phyloP scores from a whole-genome alignment of 2,113 vertebrate species.

The Sebastes schlegelii region DNA sequence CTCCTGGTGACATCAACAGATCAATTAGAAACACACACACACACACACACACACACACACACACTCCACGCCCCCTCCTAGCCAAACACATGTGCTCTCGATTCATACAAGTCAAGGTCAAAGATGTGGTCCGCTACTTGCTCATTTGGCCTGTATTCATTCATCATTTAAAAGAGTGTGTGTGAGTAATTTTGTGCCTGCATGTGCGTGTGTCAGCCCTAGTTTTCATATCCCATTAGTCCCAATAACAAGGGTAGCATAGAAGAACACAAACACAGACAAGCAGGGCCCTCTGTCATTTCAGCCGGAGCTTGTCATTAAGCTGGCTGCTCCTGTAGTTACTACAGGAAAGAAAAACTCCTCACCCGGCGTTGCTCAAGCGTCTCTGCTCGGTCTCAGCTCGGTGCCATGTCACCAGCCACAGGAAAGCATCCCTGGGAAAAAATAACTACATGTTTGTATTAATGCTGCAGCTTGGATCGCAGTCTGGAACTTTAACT shows the following conservation, averaged over 20 bases:
- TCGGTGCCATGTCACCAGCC: conserved; percentile 34
- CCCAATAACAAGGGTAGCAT: conserved; percentile 25
- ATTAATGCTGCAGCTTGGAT: conserved; percentile 27
- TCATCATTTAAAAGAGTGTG: conserved; percentile 6
- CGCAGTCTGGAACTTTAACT: neutral
- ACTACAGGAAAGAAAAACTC: conserved; percentile 53
- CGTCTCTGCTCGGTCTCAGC: conserved; percentile 20
- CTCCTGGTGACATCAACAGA: conserved; percentile 60
- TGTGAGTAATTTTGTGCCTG: neutral
- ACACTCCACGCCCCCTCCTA: neutral
- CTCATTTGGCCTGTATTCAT: conserved; percentile 12
- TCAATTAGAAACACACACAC: conserved; percentile 60
- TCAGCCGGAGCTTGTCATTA: conserved; percentile 51
- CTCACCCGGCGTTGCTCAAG: conserved; percentile 16
- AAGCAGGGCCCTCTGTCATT: conserved; percentile 34
- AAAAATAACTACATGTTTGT: conserved; percentile 42
- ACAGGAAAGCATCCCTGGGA: conserved; percentile 30
- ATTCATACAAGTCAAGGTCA: conserved; percentile 66
- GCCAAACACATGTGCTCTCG: conserved; percentile 8
- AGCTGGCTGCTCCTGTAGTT: conserved; percentile 43
- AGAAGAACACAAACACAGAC: conserved; percentile 49
- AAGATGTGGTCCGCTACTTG: conserved; percentile 13
- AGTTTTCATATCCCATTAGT: conserved; percentile 46
- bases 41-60: conserved; percentile 18
- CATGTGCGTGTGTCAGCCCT: conserved; percentile 7